Evolutionary conservation across 37 sponge, comb jelly and placozoan genomes (phyloP).

Genomic region (Agelas oroides): DNA sequence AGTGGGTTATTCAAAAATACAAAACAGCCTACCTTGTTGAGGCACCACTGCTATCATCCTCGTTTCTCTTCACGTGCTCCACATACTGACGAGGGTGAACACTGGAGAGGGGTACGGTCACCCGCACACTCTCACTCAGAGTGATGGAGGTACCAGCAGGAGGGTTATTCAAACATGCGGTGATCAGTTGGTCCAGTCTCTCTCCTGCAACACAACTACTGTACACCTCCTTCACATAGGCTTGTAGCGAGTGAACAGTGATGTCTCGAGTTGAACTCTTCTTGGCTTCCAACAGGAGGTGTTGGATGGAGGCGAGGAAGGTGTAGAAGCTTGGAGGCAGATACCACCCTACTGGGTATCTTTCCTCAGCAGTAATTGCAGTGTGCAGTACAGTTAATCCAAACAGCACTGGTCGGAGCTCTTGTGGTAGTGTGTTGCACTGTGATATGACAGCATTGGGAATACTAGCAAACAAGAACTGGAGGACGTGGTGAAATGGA

Average conservation of each 20-base stretch:
- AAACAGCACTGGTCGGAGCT: constrained; percentile 8
- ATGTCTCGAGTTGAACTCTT: background rate
- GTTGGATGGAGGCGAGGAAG: background rate
- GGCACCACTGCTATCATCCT: no score
- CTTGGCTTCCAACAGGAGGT: background rate
- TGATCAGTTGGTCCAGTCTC: background rate
- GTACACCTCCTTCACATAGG: constrained; percentile 12
- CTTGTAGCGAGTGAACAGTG: background rate
- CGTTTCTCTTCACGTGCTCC: background rate
- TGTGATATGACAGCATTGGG: background rate
- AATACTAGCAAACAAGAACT: constrained; percentile 10
- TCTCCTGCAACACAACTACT: constrained; percentile 8
- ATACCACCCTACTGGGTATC: background rate
- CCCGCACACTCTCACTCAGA: background rate
- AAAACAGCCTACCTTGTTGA: no score
- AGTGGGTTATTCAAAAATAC: no score
- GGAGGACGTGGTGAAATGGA: constrained; percentile 6
- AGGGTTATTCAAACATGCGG: background rate
- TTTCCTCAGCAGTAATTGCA: background rate
- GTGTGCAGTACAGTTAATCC: constrained; percentile 34
- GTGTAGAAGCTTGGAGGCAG: background rate
- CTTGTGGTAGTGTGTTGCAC: background rate
- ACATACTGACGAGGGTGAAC: background rate
- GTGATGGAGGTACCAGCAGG: background rate
- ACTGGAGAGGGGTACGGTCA: background rate